Conservation (phyloP, 2,888 invertebrate genomes). For the Empis livida region DNA sequence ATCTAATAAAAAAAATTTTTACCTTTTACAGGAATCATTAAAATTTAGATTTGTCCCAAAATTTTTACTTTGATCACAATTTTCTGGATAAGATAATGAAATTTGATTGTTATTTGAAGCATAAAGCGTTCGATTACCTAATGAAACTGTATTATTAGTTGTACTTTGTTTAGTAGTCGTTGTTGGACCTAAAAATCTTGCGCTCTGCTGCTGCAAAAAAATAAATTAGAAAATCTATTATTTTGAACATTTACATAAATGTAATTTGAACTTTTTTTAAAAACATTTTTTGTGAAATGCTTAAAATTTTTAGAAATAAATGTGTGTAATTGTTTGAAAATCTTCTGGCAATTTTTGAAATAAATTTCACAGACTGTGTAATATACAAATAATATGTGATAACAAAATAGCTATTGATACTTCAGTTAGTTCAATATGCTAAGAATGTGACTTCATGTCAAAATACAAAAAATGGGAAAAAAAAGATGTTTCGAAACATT, state of each 20-base stretch:
- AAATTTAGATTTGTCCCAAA: conserved; percentile 28
- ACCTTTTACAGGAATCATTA: conserved; percentile 36
- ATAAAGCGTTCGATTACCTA: conserved; percentile 23
- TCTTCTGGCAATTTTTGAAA: too few relatives aligned
- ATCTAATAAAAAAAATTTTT: neutral
- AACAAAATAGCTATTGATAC: neutral
- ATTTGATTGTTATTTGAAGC: conserved; percentile 31
- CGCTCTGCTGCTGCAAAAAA: conserved; percentile 36
- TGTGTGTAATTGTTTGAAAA: too few relatives aligned
- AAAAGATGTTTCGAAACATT: too few relatives aligned
- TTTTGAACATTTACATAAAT: neutral
- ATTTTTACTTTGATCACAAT: conserved; percentile 35
- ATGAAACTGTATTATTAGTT: conserved; percentile 33
- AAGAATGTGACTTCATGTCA: too few relatives aligned
- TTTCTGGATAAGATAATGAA: conserved; percentile 33
- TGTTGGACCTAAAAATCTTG: conserved; percentile 38
- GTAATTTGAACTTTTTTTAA: too few relatives aligned
- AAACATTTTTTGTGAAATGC: too few relatives aligned
- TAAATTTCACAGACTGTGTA: neutral
- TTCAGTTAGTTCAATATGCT: too few relatives aligned
- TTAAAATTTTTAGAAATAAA: too few relatives aligned
- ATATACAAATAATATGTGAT: too few relatives aligned
- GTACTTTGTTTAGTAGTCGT: conserved; percentile 37
- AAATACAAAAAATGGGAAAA: too few relatives aligned
- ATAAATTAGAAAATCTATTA: conserved; percentile 3